phyloP scores from a whole-genome alignment of 2,113 vertebrate genomes.

The Scomber scombrus region DNA sequence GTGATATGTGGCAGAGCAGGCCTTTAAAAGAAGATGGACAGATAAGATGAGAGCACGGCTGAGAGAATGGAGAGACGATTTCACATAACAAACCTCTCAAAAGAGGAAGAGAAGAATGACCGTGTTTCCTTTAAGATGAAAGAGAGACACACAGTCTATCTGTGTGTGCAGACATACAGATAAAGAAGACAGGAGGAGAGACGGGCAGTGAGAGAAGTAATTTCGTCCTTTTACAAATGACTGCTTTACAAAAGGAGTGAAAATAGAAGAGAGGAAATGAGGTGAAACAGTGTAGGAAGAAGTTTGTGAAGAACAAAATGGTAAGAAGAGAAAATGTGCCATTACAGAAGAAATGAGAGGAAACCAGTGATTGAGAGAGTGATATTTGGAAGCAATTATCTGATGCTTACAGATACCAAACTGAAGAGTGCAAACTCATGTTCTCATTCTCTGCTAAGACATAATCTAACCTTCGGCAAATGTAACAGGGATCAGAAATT shows the following conservation, averaged over 20 bases:
- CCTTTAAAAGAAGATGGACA: not conserved
- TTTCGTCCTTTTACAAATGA: not conserved
- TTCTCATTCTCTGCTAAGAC: not conserved
- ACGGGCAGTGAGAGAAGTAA: not conserved
- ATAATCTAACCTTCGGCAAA: not conserved
- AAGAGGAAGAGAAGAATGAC: not conserved
- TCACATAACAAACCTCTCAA: slow-evolving; percentile 24
- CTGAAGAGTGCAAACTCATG: not conserved
- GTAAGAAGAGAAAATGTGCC: not conserved
- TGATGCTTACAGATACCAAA: slow-evolving; percentile 4
- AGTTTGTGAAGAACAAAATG: not conserved
- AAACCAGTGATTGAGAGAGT: not conserved
- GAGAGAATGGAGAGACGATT: slow-evolving; percentile 15
- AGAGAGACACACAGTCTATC: slow-evolving; percentile 1
- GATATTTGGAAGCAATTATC: slow-evolving; percentile 14
- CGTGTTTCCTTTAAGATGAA: slow-evolving; percentile 24
- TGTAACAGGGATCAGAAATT: not conserved
- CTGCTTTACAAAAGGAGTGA: not conserved
- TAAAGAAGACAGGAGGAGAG: not conserved
- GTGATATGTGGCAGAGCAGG: not conserved
- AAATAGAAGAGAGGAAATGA: not conserved
- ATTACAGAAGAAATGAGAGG: not conserved
- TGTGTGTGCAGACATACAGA: not conserved
- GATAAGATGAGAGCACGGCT: slow-evolving; percentile 7
- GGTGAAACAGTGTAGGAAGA: not conserved